phyloP scores from a whole-genome alignment of 2,113 vertebrate genomes.

The Chaetodon trifascialis region DNA sequence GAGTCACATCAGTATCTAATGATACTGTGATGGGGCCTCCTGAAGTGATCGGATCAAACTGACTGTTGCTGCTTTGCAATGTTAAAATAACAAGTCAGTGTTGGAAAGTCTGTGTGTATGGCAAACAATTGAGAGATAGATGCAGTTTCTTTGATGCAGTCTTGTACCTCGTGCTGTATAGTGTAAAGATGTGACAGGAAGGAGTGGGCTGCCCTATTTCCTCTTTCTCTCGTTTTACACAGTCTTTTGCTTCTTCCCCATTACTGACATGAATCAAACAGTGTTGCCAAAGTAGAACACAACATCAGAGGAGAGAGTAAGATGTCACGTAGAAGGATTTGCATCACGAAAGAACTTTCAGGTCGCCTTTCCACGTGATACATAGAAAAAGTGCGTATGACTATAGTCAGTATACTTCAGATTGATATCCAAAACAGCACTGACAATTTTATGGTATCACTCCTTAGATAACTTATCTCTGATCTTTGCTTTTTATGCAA shows the following conservation, averaged over 20 bases:
- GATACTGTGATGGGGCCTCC: background rate
- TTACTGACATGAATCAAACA: background rate
- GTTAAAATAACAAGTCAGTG: background rate
- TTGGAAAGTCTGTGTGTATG: background rate
- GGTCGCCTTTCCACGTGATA: background rate
- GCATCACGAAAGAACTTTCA: background rate
- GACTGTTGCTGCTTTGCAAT: background rate
- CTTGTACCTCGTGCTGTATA: background rate
- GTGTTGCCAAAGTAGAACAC: background rate
- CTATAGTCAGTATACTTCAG: background rate
- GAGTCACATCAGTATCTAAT: background rate
- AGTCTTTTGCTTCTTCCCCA: background rate
- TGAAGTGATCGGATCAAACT: constrained; percentile 10
- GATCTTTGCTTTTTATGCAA: background rate
- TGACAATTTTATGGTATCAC: background rate
- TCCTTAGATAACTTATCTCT: background rate
- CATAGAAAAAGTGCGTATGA: background rate
- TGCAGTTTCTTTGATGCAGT: background rate
- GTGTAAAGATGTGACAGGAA: constrained; percentile 62
- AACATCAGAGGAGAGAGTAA: background rate
- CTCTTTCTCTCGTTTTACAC: constrained; percentile 52
- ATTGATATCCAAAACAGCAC: background rate
- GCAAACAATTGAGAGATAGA: background rate
- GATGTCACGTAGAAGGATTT: background rate
- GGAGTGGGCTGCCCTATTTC: constrained; percentile 43